phyloP scores from a whole-genome alignment of 2,113 vertebrate species.

The Chaetodon auriga region DNA sequence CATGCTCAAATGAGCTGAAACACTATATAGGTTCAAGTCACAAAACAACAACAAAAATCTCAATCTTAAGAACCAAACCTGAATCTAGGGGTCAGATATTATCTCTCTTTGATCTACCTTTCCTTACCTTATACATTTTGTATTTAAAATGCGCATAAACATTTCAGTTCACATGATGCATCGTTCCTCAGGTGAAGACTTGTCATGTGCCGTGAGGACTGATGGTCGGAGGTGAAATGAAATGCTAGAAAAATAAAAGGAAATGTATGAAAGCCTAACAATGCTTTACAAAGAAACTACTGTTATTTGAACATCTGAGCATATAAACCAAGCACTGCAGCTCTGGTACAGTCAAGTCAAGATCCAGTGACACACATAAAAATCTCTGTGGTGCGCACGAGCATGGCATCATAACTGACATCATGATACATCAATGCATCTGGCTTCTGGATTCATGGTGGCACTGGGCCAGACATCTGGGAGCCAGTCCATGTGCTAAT shows the following conservation, averaged over 20 bases:
- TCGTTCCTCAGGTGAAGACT: background rate
- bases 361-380: background rate
- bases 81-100: background rate
- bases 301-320: background rate
- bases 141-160: too few relatives aligned
- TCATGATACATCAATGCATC: constrained; percentile 65
- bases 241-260: background rate
- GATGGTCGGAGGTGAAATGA: background rate
- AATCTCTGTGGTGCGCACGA: constrained; percentile 24
- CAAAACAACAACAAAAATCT: background rate
- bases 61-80: background rate
- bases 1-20: background rate
- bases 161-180: constrained; percentile 6
- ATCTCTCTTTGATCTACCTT: background rate
- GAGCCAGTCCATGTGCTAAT: constrained; percentile 55
- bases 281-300: background rate
- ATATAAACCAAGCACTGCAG: constrained; percentile 1
- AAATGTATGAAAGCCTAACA: background rate
- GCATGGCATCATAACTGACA: constrained; percentile 52
- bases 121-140: background rate
- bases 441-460: constrained; percentile 48
- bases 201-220: background rate
- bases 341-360: background rate
- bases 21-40: background rate
- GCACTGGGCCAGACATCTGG: constrained; percentile 58